phyloP scores from a whole-genome alignment of 2,797 vertebrate genomes.

The Peromyscus eremicus region DNA sequence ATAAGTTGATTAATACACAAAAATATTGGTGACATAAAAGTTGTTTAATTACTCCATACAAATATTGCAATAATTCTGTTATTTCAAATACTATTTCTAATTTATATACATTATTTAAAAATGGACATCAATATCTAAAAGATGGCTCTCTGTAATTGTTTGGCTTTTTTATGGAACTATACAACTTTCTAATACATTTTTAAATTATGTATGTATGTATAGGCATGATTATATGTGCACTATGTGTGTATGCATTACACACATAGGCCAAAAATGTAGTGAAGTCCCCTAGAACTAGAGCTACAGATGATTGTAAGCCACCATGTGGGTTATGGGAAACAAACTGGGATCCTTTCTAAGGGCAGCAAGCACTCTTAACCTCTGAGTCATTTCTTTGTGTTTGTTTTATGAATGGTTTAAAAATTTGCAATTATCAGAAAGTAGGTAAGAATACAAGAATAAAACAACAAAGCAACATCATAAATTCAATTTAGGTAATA shows the following conservation, averaged over 20 bases:
- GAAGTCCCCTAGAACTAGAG: no score
- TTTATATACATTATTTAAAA: not conserved
- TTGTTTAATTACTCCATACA: not conserved
- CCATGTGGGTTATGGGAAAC: not conserved
- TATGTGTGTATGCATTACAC: not conserved
- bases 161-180: not conserved
- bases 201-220: not conserved
- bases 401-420: not conserved
- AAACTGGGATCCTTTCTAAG: not conserved
- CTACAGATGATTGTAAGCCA: fast-evolving
- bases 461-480: not conserved
- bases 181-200: not conserved
- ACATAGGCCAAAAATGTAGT: not conserved
- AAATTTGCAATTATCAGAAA: not conserved
- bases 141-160: not conserved
- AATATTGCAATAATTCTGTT: not conserved
- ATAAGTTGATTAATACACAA: not conserved
- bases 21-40: not conserved
- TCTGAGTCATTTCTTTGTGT: not conserved
- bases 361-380: no score
- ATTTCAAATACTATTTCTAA: not conserved
- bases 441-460: not conserved
- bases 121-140: not conserved
- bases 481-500: not conserved
- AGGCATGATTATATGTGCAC: not conserved